Conservation (phyloP, 2,113 vertebrate species). For the Probosciger aterrimus region DNA sequence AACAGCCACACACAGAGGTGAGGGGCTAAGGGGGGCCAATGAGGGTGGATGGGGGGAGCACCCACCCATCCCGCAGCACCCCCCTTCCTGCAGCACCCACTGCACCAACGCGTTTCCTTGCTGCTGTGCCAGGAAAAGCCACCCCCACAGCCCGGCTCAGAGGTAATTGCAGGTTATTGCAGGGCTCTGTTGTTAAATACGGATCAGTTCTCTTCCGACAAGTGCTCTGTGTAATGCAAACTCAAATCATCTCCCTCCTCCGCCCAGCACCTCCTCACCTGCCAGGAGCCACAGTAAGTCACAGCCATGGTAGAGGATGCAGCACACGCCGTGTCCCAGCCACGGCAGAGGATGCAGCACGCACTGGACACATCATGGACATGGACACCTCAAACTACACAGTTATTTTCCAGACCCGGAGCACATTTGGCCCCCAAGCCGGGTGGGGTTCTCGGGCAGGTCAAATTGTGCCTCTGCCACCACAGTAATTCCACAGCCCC, state of each 20-base stretch:
- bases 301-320: fast-evolving
- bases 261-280: neutral
- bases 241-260: neutral
- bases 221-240: neutral
- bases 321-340: fast-evolving
- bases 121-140: neutral
- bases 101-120: neutral
- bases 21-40: neutral
- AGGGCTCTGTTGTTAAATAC: neutral
- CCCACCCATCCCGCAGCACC: neutral
- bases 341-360: fast-evolving
- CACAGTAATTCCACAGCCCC: neutral
- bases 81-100: neutral
- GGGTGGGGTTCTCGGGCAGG: neutral
- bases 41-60: neutral
- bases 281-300: neutral
- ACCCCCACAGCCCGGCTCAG: neutral
- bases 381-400: neutral
- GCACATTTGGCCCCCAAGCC: neutral
- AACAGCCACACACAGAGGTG: fast-evolving
- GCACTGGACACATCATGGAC: neutral
- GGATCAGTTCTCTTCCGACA: constrained; percentile 13
- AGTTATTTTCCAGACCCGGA: neutral
- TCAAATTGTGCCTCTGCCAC: neutral
- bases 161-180: constrained; percentile 20